phyloP scores from a whole-genome alignment of 2,113 vertebrate species.

The Thamnaconus septentrionalis region DNA sequence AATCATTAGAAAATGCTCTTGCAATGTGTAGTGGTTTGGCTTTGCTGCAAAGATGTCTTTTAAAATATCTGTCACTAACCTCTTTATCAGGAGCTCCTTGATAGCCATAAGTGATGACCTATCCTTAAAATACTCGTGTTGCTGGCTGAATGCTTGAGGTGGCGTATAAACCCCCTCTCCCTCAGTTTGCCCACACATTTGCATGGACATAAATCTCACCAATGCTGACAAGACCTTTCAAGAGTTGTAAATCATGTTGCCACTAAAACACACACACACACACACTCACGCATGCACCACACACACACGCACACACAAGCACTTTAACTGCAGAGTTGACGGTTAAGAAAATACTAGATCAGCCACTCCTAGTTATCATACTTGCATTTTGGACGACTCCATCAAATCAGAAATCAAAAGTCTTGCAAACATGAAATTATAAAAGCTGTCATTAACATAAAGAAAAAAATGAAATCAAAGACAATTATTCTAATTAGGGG shows the following conservation, averaged over 20 bases:
- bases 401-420: no score
- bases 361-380: no score
- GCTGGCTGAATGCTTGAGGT: conserved; percentile 21
- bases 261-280: conserved; percentile 31
- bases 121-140: conserved; percentile 57
- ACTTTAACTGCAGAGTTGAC: no score
- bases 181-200: conserved; percentile 52
- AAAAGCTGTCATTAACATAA: no score
- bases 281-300: conserved; percentile 3
- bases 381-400: no score
- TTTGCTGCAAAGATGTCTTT: neutral
- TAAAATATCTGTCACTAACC: conserved; percentile 12
- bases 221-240: conserved; percentile 73
- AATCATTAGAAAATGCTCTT: no score
- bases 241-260: conserved; percentile 61
- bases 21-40: no score
- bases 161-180: conserved; percentile 20
- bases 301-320: neutral
- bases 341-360: no score
- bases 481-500: no score
- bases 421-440: no score
- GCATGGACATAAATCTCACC: conserved; percentile 61
- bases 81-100: conserved; percentile 33
- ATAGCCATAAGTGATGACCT: conserved; percentile 46
- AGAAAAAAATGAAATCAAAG: no score